Conservation (phyloP, 2,797 vertebrate species). For the Dryobates pubescens region DNA sequence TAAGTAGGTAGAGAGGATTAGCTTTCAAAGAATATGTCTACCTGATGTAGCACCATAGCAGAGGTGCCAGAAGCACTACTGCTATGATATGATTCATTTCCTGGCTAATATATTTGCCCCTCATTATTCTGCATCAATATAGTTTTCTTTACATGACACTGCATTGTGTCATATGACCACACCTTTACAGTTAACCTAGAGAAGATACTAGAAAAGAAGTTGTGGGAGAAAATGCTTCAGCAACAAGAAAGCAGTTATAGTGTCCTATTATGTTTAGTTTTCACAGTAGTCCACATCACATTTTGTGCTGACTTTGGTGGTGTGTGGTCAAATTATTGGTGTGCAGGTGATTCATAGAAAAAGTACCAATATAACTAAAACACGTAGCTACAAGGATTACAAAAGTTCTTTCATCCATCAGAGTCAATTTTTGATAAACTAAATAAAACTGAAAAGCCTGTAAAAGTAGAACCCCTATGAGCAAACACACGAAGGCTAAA, state of each 20-base stretch:
- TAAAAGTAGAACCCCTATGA: not conserved
- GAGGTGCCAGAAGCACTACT: not conserved
- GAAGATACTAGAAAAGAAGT: not conserved
- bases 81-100: not conserved
- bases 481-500: slow-evolving; percentile 4
- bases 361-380: not conserved
- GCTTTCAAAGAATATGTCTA: not conserved
- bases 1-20: not conserved
- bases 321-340: not conserved
- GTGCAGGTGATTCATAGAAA: not conserved
- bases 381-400: not conserved
- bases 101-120: not conserved
- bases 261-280: not conserved
- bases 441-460: slow-evolving; percentile 7
- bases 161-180: not conserved
- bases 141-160: not conserved
- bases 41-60: not conserved
- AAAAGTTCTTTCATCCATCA: slow-evolving; percentile 4
- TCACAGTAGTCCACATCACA: not conserved
- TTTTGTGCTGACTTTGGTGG: not conserved
- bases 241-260: not conserved
- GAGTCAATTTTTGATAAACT: slow-evolving; percentile 19
- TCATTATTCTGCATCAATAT: not conserved
- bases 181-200: not conserved
- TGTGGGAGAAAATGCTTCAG: not conserved